These are phyloP conservation scores for Agonopterix subpropinquella DNA, from an alignment of 2,888 invertebrate genomes.

Conservation along the genomic window DNA sequence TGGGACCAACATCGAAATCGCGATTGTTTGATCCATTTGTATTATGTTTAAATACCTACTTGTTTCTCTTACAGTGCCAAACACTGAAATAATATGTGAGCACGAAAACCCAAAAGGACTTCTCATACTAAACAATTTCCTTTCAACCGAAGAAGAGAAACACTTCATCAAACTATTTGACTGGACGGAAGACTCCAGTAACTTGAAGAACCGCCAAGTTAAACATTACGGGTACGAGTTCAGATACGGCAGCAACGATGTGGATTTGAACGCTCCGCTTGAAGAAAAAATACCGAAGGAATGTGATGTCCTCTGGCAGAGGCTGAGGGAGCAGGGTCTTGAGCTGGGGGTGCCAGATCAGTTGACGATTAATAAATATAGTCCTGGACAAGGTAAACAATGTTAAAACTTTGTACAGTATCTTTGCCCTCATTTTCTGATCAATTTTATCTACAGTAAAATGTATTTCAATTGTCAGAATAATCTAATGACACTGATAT, in stretches of 20 bases:
- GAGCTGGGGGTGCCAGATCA: constrained; percentile 81
- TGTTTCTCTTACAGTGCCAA: constrained; percentile 49
- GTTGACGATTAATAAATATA: constrained; percentile 89
- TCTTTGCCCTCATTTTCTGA: too few relatives aligned
- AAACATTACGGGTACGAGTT: constrained; percentile 96
- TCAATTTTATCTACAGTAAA: too few relatives aligned
- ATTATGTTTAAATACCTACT: too few relatives aligned
- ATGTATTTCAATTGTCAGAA: too few relatives aligned
- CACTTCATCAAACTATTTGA: constrained; percentile 75
- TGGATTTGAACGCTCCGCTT: constrained; percentile 82
- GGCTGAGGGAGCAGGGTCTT: constrained; percentile 58
- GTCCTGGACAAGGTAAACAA: constrained; percentile 84
- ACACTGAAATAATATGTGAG: constrained; percentile 40
- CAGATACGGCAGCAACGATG: constrained; percentile 89
- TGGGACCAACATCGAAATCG: too few relatives aligned
- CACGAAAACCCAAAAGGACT: constrained; percentile 80
- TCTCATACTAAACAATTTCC: constrained; percentile 80
- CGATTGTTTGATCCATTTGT: too few relatives aligned
- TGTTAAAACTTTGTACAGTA: too few relatives aligned
- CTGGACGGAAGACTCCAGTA: constrained; percentile 51
- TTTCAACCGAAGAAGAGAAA: constrained; percentile 81
- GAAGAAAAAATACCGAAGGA: constrained; percentile 80
- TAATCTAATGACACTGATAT: too few relatives aligned
- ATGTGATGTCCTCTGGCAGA: constrained; percentile 79
- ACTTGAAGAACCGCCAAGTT: constrained; percentile 88